Percentiles rank a stretch among this genome's conserved stretches.
phyloP scores from a whole-genome alignment of 30 jellyfish, hydroid and myxozoan species.

The Catostylus mosaicus region DNA sequence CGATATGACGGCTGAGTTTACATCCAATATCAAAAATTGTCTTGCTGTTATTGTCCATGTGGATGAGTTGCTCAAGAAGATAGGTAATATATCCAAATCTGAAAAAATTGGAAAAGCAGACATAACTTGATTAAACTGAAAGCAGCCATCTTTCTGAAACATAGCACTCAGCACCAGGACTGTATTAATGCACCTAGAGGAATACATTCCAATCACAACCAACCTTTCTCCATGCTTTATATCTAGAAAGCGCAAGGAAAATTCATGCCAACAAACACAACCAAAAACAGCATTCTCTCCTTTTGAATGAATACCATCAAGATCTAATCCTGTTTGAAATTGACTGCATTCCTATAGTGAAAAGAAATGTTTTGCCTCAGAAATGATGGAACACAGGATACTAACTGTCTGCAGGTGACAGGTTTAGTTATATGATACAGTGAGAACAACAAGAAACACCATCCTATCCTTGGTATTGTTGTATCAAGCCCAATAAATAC shows the following conservation, averaged over 20 bases:
- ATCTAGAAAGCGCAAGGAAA: slow-evolving; percentile 14
- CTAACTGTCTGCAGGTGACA: background rate
- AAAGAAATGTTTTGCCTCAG: background rate
- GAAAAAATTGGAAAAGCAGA: background rate
- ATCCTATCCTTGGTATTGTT: background rate
- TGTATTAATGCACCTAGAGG: background rate
- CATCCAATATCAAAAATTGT: slow-evolving; percentile 35
- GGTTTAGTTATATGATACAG: background rate
- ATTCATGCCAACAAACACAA: slow-evolving; percentile 51
- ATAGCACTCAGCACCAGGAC: background rate
- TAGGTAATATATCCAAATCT: slow-evolving; percentile 1
- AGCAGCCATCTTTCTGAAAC: background rate
- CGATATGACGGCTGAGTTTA: slow-evolving; percentile 33
- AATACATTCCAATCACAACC: background rate
- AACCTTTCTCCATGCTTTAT: slow-evolving; percentile 61
- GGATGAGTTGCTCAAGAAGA: background rate
- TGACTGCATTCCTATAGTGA: slow-evolving; percentile 39
- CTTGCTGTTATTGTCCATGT: slow-evolving; percentile 3
- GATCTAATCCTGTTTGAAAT: slow-evolving; percentile 39
- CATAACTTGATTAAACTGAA: background rate
- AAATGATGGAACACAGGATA: background rate
- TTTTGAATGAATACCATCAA: slow-evolving; percentile 35
- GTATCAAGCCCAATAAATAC: background rate
- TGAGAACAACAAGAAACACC: background rate
- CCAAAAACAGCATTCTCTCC: slow-evolving; percentile 63